Percentiles rank a stretch among this genome's conserved stretches.
These are phyloP conservation scores for Oryzias sinensis DNA, from an alignment of 2,797 vertebrate species.

Conservation along the genomic window DNA sequence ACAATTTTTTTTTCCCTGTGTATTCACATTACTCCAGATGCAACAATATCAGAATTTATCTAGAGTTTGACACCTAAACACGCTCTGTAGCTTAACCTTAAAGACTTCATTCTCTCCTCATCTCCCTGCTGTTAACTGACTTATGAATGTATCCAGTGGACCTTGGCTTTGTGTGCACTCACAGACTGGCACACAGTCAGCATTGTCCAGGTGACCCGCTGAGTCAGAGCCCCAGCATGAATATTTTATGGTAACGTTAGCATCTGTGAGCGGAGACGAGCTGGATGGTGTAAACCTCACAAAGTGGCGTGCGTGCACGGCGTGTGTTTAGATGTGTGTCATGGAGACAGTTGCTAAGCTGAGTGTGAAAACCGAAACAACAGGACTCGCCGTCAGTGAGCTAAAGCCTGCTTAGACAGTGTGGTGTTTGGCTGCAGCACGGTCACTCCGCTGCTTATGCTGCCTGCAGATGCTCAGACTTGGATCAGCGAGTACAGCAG, in stretches of 20 bases:
- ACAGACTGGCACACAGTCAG: constrained; percentile 12
- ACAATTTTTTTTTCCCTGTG: background rate
- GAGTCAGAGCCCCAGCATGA: constrained; percentile 51
- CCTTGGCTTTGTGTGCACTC: background rate
- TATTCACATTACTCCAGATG: background rate
- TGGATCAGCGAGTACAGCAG: constrained; percentile 48
- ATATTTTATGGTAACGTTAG: constrained; percentile 72
- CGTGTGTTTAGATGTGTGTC: constrained; percentile 16
- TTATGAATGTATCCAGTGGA: constrained; percentile 4
- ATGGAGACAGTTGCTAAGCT: constrained; percentile 48
- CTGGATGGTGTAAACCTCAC: constrained; percentile 16
- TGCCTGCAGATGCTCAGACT: constrained; percentile 28
- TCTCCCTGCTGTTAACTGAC: constrained; percentile 7
- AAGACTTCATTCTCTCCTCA: background rate
- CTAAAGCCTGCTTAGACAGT: constrained; percentile 1
- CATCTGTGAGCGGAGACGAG: constrained; percentile 26
- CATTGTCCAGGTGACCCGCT: constrained; percentile 22
- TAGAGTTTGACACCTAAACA: too few species aligned
- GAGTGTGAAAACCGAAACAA: constrained; percentile 15
- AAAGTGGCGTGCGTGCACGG: constrained; percentile 20
- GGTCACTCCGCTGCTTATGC: constrained; percentile 14
- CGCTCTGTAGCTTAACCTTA: too few species aligned
- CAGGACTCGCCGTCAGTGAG: constrained; percentile 12
- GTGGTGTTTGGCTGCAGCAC: constrained; percentile 16
- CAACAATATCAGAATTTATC: background rate